These are phyloP conservation scores for Watsonalla binaria DNA, from an alignment of 2,888 invertebrate genomes.

Conservation along the genomic window DNA sequence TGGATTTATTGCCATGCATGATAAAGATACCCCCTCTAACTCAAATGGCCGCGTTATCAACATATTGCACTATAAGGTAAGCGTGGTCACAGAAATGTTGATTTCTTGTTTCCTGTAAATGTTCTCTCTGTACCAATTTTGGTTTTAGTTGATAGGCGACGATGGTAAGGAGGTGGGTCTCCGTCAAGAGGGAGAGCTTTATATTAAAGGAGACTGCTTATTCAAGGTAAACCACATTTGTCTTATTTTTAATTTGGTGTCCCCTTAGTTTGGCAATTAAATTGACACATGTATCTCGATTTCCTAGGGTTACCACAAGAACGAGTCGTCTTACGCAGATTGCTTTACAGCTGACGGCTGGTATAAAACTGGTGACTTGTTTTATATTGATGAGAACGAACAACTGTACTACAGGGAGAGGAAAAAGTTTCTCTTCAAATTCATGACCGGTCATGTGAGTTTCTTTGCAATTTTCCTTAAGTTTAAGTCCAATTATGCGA, in stretches of 20 bases:
- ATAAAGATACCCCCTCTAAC: conserved; percentile 16
- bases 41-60: conserved; percentile 37
- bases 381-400: conserved; percentile 33
- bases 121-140: too few species aligned
- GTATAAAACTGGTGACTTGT: conserved; percentile 44
- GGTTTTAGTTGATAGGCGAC: conserved; percentile 37
- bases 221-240: conserved; percentile 44
- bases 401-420: conserved; percentile 31
- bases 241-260: too few species aligned
- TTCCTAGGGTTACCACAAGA: conserved; percentile 40
- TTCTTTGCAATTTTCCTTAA: too few species aligned
- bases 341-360: conserved; percentile 37
- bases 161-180: conserved; percentile 25
- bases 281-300: too few species aligned
- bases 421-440: conserved; percentile 46
- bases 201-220: conserved; percentile 31
- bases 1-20: conserved; percentile 30
- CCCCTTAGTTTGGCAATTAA: too few species aligned
- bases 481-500: too few species aligned
- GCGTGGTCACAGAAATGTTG: too few species aligned
- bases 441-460: conserved; percentile 37
- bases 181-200: conserved; percentile 37
- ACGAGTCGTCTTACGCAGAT: conserved; percentile 25
- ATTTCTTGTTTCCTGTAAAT: too few species aligned
- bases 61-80: conserved; percentile 36